Evolutionary conservation across 1,140 invertebrate species (phyloP), one percentile per base, ranked within the genome.

Genomic region (Drosophila saltans): DNA sequence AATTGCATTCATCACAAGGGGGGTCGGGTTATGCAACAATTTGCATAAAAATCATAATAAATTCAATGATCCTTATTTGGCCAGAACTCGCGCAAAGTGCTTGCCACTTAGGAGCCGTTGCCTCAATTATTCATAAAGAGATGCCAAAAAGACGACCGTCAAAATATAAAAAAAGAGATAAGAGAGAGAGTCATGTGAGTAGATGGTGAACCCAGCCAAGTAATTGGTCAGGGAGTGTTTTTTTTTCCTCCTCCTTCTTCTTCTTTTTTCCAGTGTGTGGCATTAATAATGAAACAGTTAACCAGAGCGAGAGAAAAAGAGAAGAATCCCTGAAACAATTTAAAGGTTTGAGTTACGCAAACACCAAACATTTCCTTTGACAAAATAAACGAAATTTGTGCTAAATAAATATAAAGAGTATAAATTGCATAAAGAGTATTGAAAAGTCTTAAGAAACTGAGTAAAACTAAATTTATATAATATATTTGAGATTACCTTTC

Each of bases 41-140:
- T 88, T 83, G 43, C 83, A 86, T 80, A 69, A 77, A 83, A 85
- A 82, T 86, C 79, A 88, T 76, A 81, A 88, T 77, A 83, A 88
- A 88, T 86, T 83, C 80, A 86, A 88, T 83, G 83, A 86, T 69
- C 69, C 82, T 86, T 82, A 73, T 76, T 81, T 70, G 76, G 75
- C 75, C 66, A 33, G 30, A 40, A 66, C 69, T 48, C 48, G 56
- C 72, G 55, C 61, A 74, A 88, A 80, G 48, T 75, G 70, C 10
- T 40, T 65, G 65, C 77, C 80, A 83, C 72, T 88, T 86, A 80
- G 69, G 80, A 66, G 52, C 28, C 48, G 33, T 52, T 52, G 21
- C 77, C 80, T 59, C 76, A 80, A 86, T 82, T 86, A 88, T 88
- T 88, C 78, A 88, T 69, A 77, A 88, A 82, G 72, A 70, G 75